Evolutionary conservation across 1,140 invertebrate genomes (phyloP), one percentile per base, ranked within the genome.

Genomic region (Maniola jurtina): DNA sequence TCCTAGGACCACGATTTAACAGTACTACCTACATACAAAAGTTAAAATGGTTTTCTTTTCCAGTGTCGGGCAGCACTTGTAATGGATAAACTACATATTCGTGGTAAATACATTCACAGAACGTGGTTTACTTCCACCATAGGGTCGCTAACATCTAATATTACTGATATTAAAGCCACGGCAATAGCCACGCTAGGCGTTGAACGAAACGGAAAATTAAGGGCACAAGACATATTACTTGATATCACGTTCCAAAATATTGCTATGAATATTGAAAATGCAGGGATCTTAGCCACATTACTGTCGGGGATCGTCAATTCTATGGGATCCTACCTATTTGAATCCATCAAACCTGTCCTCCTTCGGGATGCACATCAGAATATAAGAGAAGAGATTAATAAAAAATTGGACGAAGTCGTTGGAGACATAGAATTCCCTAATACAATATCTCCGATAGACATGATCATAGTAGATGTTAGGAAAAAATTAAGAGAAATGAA

Each of bases 291-390:
- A 35, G 95, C 94, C 0, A 90, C 92, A 14, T 91, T 97, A 61
- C 94, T 97, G 63, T 95, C 96, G 89, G 92, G 95, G 1, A 88
- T 96, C 33, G 92, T 97, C 9, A 96, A 97, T 81, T 95, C 95
- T 0, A 92, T 96, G 0, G 96, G 96, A 0, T 93, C 93, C 14
- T 93, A 96, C 47, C 91, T 97, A 0, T 97, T 97, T 73, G 96
- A 97, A 73, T 95, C 94, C n/a, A 95, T 97, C 63, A 97, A 97
- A 79, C 96, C 96, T 0, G 95, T 95, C 59, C 94, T 97, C 70
- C 84, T 97, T 7, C 93, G 92, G 68, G 94, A 96, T 83, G 94
- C 95, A 0, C 96, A 97, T 73, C 93, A 92, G 1, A 93, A 93
- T 79, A 84, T 94, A 0, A 92, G 94, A 71, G 79, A 88, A 25